Evolutionary conservation across 2,797 vertebrate species (phyloP), one percentile per base, ranked within the genome.

Genomic region (Semaprochilodus insignis): DNA sequence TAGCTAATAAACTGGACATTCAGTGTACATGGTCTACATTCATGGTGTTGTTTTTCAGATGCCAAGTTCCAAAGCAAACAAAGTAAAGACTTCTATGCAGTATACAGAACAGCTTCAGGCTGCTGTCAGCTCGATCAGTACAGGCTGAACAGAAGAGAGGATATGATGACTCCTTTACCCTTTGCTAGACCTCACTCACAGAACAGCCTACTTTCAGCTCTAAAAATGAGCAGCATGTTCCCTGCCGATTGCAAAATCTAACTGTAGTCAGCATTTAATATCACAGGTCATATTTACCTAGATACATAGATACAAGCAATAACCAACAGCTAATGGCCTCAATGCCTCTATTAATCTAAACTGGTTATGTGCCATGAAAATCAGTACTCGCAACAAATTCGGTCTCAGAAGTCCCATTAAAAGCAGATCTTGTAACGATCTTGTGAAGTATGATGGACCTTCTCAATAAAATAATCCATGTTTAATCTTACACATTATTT

Each of bases 401-500:
- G 6, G 44, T 72, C 23, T 17, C 13, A 31, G 48, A 54, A 31
- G 66, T n/a, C 19, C 31, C 31, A 66, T 66, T 48, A 23, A 70
- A 70, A 69, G 21, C 8, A 27, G 44, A 31, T 51, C n/a, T 23
- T 48, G 69, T 71, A 23, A 13, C 14, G 40, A 51, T 11, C 70
- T 54, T 27, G 31, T 19, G 17, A 73, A 73, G 55, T 11, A 70
- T 70, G 65, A 71, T 14, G 8, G 54, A 71, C 14, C 57, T 62
- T 25, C 25, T 13, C 40, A 80, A 70, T 67, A 73, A 73, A 62
- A 71, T 90, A 51, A 79, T 90, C 89, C 88, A 90, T 93, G 91
- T 90, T 91, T 86, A 88, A 87, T 91, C 86, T 89, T 77, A 83
- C 86, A 87, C 89, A 86, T 87, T 55, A 21, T 54, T 72, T 74